A percentile compares a stretch with the other conserved stretches of the same genome.
Conservation (phyloP, 2,113 vertebrate species). For the Scatophagus argus region DNA sequence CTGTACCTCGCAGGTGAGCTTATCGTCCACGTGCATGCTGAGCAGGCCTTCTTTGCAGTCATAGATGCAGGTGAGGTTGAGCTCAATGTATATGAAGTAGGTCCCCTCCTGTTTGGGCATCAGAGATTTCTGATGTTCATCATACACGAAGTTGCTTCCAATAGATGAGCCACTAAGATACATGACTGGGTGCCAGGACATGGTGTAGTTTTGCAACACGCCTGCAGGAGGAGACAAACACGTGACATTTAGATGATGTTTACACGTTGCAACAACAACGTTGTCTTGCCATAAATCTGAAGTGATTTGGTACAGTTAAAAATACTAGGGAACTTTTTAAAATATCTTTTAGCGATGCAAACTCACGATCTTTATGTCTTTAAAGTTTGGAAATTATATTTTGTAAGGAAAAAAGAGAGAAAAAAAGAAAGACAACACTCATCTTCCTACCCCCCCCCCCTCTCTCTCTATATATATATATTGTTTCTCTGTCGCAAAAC, state of each 20-base stretch:
- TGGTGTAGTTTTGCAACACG: constrained; percentile 1
- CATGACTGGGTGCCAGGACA: rapidly evolving
- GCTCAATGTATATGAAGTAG: constrained; percentile 78
- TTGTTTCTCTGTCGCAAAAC: neutral
- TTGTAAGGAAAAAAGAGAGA: neutral
- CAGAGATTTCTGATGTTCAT: rapidly evolving
- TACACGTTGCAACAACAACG: neutral
- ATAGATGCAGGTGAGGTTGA: constrained; percentile 51
- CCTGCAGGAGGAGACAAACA: constrained; percentile 63
- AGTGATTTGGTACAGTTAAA: neutral
- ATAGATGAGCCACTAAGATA: rapidly evolving
- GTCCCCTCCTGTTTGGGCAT: neutral
- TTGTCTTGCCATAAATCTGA: neutral
- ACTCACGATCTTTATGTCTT: neutral
- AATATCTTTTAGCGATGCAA: neutral
- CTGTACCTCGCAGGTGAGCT: constrained; percentile 64
- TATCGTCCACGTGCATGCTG: neutral
- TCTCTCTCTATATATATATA: too few species aligned
- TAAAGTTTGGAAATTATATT: neutral
- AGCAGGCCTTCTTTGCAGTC: rapidly evolving
- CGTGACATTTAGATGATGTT: constrained; percentile 16
- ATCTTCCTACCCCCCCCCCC: too few species aligned
- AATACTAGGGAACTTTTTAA: neutral
- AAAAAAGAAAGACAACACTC: neutral
- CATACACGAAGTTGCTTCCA: constrained; percentile 53